A percentile compares a stretch with the other conserved stretches of the same genome.
phyloP scores from a whole-genome alignment of 2,888 invertebrate genomes.

The Synergus gifuensis region DNA sequence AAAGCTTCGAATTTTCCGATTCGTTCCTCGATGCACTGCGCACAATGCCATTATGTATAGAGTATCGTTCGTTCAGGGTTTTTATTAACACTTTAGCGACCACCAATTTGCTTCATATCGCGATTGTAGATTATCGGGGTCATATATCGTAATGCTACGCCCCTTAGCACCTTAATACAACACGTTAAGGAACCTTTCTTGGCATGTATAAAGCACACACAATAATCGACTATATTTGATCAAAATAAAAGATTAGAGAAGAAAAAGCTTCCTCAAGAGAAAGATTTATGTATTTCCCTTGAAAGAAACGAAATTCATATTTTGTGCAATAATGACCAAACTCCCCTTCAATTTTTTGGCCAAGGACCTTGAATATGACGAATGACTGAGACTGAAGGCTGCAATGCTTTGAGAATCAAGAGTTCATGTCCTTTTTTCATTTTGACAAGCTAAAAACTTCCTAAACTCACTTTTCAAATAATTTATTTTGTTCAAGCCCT shows the following conservation, averaged over 20 bases:
- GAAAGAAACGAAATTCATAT: background rate
- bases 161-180: background rate
- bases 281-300: background rate
- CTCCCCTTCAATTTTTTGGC: background rate
- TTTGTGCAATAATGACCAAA: background rate
- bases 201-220: background rate
- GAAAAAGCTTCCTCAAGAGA: background rate
- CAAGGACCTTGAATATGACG: background rate
- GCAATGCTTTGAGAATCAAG: background rate
- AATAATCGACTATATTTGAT: background rate
- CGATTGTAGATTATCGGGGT: background rate
- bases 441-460: background rate
- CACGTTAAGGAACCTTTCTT: background rate
- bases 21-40: background rate
- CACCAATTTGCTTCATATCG: background rate
- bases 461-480: background rate
- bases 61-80: no score
- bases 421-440: background rate
- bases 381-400: background rate
- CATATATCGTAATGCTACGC: background rate
- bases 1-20: background rate
- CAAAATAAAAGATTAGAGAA: background rate
- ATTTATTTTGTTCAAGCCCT: background rate
- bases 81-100: conserved; percentile 7
- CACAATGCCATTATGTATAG: background rate